These are phyloP conservation scores for Chloebia gouldiae DNA, from an alignment of 2,113 vertebrate species.

Conservation along the genomic window DNA sequence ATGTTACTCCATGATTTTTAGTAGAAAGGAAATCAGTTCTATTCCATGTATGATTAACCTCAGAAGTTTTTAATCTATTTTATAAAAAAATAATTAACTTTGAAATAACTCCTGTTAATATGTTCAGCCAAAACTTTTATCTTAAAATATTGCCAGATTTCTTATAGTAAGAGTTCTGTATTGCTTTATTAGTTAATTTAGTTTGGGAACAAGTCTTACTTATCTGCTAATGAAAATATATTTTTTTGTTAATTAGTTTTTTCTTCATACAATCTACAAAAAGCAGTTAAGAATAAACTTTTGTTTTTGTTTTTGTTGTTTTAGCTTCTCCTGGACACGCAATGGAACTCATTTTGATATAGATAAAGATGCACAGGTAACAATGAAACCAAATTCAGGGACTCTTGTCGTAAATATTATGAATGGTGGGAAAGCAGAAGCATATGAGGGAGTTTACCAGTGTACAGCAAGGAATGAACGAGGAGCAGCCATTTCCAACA, in stretches of 20 bases:
- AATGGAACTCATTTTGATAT: slow-evolving; percentile 94
- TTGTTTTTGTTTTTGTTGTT: background rate
- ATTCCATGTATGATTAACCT: background rate
- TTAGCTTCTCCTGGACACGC: slow-evolving; percentile 94
- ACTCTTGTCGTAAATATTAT: slow-evolving; percentile 90
- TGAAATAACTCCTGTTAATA: background rate
- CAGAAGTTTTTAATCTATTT: background rate
- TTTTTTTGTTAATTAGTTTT: background rate
- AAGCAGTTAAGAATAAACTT: background rate
- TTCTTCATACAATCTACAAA: background rate
- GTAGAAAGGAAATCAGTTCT: background rate
- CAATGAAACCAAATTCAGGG: slow-evolving; percentile 86
- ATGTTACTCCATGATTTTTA: background rate
- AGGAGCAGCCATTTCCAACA: slow-evolving; percentile 92
- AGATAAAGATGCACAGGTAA: slow-evolving; percentile 85
- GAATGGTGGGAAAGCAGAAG: slow-evolving; percentile 84
- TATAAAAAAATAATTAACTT: background rate
- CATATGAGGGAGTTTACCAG: slow-evolving; percentile 92
- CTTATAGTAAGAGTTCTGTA: background rate
- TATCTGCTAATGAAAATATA: background rate
- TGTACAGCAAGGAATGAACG: slow-evolving; percentile 91
- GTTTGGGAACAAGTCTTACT: background rate
- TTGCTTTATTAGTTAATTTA: background rate
- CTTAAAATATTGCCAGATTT: background rate
- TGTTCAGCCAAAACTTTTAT: background rate